Evolutionary conservation across 2,113 vertebrate genomes (phyloP), one percentile per base, ranked within the genome.

Genomic region (Oncorhynchus gorbuscha): DNA sequence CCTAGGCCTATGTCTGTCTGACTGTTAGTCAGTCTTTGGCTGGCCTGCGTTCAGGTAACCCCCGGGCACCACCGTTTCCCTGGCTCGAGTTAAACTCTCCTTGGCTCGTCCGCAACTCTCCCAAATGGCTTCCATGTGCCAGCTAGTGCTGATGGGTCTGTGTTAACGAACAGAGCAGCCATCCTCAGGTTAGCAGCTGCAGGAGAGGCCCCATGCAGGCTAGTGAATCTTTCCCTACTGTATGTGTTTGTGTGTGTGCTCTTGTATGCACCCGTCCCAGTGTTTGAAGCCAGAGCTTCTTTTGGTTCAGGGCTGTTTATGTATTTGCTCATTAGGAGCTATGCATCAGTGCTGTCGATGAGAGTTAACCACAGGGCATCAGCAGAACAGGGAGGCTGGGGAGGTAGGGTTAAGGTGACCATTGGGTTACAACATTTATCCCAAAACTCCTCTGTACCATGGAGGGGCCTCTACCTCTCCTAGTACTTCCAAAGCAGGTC

Each of bases 41-140:
- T 86, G 83, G 77, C 83, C 71, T 32, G 51, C 74, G 72, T 75
- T 87, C 80, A 81, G 83, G 81, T 81, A 66, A 77, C 79, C 73
- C 78, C 24, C 3, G 4, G 48, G 71, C 68, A 7, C 61, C 51
- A 55, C 14, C 2, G 62, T 73, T 62, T 76, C 69, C 22, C 4
- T 70, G 48, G 87, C n/a, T 30, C 24, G 30, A 9, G 24, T 66
- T 66, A 78, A 78, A 18, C 48, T 51, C 49, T 32, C 30, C 32
- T 58, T 61, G 26, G n/a, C 71, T 45, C 39, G 14, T 78, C 75
- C 75, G 12, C 32, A 45, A 22, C 32, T 5, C 81, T 82, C 62
- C 76, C 73, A 86, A 90, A 90, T 84, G 76, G 77, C 79, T 89
- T 91, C 87, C 88, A 87, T 88, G 81, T 88, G 84, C 81, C 81